A percentile compares a stretch with the other conserved stretches of the same genome.
Conservation (phyloP, 1,140 invertebrate genomes). For the Tetraneura akinire region DNA sequence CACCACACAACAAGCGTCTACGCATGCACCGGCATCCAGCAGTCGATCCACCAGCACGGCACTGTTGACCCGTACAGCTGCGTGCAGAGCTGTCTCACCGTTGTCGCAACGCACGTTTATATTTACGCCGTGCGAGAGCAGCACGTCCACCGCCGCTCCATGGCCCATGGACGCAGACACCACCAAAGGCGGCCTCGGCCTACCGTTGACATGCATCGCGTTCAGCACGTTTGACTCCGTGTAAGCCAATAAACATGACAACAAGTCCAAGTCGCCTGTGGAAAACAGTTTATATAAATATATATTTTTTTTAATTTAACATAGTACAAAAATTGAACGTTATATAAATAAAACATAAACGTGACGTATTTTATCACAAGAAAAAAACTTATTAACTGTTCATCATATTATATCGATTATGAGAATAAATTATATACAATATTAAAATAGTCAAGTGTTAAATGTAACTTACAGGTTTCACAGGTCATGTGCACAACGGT, state of each 20-base stretch:
- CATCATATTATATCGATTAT: no score
- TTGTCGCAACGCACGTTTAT: neutral
- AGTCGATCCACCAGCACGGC: neutral
- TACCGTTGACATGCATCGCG: neutral
- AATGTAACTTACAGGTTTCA: neutral
- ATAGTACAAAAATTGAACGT: no score
- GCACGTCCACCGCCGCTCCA: neutral
- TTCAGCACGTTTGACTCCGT: neutral
- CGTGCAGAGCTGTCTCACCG: conserved; percentile 18
- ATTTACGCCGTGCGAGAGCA: neutral
- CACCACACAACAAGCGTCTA: neutral
- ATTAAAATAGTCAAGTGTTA: no score
- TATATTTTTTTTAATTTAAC: no score
- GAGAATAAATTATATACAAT: no score
- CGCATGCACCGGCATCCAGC: conserved; percentile 16
- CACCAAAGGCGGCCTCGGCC: neutral
- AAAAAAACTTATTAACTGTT: no score
- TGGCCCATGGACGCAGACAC: neutral
- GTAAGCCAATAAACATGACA: neutral
- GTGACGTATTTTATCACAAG: no score
- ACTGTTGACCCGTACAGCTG: neutral
- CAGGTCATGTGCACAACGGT: conserved; percentile 2
- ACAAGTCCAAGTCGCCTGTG: neutral
- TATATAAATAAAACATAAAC: no score
- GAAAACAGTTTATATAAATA: no score